Base-by-base conservation (phyloP, 2,888 invertebrate species). In the Idaea aversata region DNA sequence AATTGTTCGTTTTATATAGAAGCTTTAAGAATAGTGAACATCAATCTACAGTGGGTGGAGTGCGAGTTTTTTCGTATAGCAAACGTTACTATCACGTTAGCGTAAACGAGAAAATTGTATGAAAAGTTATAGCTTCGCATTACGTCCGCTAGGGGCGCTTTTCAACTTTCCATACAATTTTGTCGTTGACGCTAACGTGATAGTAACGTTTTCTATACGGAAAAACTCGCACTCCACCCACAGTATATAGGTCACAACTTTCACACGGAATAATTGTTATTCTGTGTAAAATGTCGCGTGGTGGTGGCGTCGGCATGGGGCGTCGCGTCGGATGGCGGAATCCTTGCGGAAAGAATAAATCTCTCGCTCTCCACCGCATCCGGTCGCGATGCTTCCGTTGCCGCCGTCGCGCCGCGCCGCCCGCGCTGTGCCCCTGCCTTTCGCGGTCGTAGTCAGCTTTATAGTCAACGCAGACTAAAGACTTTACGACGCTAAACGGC, bases 331-430 rank as follows among this genome's bases (percentile, higher is more conserved):
- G 64, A 61, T 61, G 64, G 67, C 67, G 67, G 65, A 64, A 62
- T 63, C 61, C 61, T 66, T 63, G 72, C 70, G 72, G 71, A 72
- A 71, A 68, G 66, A 70, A 72, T 74, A 74, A 74, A 74, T 74
- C 71, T 71, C 65, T 47, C 68, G 70, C 69, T 69, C 73, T 71
- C 65, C 64, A 63, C 62, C 62, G 65, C 64, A 65, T 74, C 70
- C 70, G 70, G 63, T 57, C 64, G 59, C 62, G 57, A 57, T 34
- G 61, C 61, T 34, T 59, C 35, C 67, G 67, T 65, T 68, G 64
- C 58, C 67, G 65, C 67, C 59, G 67, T 68, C 25, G 25, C 25
- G 70, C 66, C 68, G 63, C 66, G 38, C 60, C 61, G 35, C 35
- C 62, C 67, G 64, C 63, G 63, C 69, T n/a, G n/a, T n/a, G 58